Evolutionary conservation across 2,113 vertebrate species (phyloP).

Genomic region (Hypomesus transpacificus): DNA sequence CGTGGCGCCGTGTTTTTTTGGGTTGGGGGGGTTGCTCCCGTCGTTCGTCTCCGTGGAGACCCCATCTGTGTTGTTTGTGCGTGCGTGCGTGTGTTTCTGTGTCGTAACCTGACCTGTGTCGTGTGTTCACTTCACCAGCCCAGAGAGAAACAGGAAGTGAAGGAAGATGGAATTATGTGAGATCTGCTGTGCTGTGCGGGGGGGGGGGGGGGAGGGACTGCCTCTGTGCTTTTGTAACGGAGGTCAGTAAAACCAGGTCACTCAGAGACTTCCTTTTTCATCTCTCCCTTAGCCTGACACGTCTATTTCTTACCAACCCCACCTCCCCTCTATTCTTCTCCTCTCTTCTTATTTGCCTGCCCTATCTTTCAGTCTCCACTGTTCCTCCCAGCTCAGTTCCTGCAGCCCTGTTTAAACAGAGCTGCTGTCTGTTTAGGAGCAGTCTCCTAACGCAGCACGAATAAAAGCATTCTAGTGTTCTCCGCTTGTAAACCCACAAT

Average conservation of each 20-base stretch:
- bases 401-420: not conserved
- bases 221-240: constrained; percentile 21
- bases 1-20: not conserved
- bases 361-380: constrained; percentile 43
- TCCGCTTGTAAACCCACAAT: not conserved
- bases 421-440: not conserved
- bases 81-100: constrained; percentile 2
- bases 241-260: constrained; percentile 40
- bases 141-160: constrained; percentile 5
- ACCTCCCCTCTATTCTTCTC: not conserved
- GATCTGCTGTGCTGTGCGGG: not conserved
- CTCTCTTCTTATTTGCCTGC: constrained; percentile 19
- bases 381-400: constrained; percentile 1
- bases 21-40: not conserved
- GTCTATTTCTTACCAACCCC: not conserved
- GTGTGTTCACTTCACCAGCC: constrained; percentile 21
- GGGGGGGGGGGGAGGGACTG: not conserved
- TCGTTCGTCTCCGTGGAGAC: constrained; percentile 3
- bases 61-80: not conserved
- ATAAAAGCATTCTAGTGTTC: not conserved
- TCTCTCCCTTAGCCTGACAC: not conserved
- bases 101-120: constrained; percentile 3
- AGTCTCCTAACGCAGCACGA: not conserved
- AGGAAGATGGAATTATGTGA: not conserved
- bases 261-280: constrained; percentile 1